These are phyloP conservation scores for Protula sp. DNA, from an alignment of 2,888 invertebrate genomes.

Conservation along the genomic window DNA sequence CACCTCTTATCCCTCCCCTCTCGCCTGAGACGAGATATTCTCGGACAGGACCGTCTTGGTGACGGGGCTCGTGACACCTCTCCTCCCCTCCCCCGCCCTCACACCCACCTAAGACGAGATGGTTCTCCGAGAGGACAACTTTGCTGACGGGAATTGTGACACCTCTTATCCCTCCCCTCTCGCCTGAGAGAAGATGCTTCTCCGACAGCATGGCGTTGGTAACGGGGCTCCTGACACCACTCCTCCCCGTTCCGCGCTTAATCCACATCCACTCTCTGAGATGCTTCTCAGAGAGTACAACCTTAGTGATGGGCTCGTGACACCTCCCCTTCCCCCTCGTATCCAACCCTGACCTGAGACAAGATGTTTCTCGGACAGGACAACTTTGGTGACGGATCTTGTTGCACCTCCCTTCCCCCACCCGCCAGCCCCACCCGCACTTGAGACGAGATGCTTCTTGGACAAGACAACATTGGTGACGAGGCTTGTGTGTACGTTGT, in stretches of 20 bases:
- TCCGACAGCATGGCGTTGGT: conserved; percentile 51
- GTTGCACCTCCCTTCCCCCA: too few relatives aligned
- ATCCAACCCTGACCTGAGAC: conserved; percentile 26
- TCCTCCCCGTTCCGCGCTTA: too few relatives aligned
- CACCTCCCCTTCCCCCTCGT: too few relatives aligned
- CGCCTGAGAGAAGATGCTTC: conserved; percentile 32
- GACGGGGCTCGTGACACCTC: too few relatives aligned
- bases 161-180: too few relatives aligned
- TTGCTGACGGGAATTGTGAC: conserved; percentile 73
- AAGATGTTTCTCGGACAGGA: conserved; percentile 31
- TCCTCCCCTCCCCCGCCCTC: too few relatives aligned
- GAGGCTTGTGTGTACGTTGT: conserved; percentile 92
- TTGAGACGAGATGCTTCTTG: conserved; percentile 31
- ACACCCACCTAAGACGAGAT: conserved; percentile 33
- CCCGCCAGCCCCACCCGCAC: too few relatives aligned
- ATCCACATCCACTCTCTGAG: too few relatives aligned
- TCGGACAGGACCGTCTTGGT: too few relatives aligned
- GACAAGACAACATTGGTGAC: conserved; percentile 59
- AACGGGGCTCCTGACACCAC: conserved; percentile 87
- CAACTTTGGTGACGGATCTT: conserved; percentile 60
- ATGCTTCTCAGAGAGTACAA: conserved; percentile 31
- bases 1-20: too few relatives aligned
- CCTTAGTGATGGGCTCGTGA: conserved; percentile 70
- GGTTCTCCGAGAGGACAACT: conserved; percentile 31
- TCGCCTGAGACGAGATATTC: too few relatives aligned